phyloP scores from a whole-genome alignment of 1,140 invertebrate species.

The Diplogasteroides magnus region DNA sequence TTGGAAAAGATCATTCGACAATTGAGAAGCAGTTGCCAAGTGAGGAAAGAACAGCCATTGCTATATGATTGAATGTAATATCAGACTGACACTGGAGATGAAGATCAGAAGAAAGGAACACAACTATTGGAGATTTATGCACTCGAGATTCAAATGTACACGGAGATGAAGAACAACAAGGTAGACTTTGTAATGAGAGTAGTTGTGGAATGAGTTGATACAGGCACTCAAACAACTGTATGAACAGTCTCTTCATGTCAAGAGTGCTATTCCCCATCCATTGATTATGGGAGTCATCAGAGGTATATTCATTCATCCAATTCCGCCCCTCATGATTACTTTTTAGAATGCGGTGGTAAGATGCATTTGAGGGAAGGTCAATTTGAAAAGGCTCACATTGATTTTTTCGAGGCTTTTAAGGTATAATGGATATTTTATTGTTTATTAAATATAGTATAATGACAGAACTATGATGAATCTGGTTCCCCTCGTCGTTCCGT shows the following conservation, averaged over 20 bases:
- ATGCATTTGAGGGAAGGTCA: constrained; percentile 98
- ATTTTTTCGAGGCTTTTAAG: constrained; percentile 99
- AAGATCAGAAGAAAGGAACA: constrained; percentile 91
- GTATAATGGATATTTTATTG: background rate
- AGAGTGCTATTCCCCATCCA: constrained; percentile 98
- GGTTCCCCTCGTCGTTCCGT: constrained; percentile 93
- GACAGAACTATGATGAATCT: constrained; percentile 90
- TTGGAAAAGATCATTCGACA: constrained; percentile 94
- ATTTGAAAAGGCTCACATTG: constrained; percentile 97
- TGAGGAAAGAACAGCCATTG: constrained; percentile 52
- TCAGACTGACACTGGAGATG: constrained; percentile 95
- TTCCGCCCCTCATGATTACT: background rate
- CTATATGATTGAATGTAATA: constrained; percentile 1
- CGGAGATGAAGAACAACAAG: constrained; percentile 98
- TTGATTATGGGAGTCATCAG: constrained; percentile 98
- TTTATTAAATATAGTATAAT: no score
- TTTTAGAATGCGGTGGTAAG: constrained; percentile 94
- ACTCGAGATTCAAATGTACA: constrained; percentile 99
- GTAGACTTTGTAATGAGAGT: constrained; percentile 6
- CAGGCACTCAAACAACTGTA: constrained; percentile 86
- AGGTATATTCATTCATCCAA: constrained; percentile 62
- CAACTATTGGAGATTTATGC: constrained; percentile 97
- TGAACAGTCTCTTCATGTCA: constrained; percentile 76
- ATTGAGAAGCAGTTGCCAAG: constrained; percentile 90
- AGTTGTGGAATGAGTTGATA: background rate